phyloP scores from a whole-genome alignment of 2,888 invertebrate genomes.

The Calameuta pallipes region DNA sequence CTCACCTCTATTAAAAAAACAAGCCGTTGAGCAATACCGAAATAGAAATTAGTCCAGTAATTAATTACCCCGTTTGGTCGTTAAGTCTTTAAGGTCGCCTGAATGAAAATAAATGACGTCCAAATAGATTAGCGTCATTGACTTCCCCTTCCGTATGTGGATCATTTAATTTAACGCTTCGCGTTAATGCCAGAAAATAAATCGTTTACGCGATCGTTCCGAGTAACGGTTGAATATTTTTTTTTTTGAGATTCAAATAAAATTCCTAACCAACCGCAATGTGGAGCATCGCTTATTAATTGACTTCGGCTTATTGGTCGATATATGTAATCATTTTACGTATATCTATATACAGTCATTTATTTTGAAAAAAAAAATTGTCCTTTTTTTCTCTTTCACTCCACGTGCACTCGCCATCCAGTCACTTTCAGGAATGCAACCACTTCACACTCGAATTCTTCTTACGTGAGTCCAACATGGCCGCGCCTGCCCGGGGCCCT shows the following conservation, averaged over 20 bases:
- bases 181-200: not conserved
- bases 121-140: not conserved
- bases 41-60: not conserved
- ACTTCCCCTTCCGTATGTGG: not conserved
- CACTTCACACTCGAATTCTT: not conserved
- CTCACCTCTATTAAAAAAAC: not conserved
- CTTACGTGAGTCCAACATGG: not conserved
- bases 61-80: not conserved
- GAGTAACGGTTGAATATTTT: not conserved
- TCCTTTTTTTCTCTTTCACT: not conserved
- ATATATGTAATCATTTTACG: too few species aligned
- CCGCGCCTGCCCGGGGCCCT: not conserved
- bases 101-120: conserved; percentile 4
- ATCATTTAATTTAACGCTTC: not conserved
- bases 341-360: not conserved
- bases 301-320: not conserved
- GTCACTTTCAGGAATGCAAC: not conserved
- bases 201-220: not conserved
- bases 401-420: not conserved
- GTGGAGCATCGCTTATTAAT: not conserved
- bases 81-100: not conserved
- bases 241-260: not conserved
- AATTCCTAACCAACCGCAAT: not conserved
- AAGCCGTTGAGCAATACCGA: not conserved
- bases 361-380: not conserved